Evolutionary conservation across 2,797 vertebrate genomes (phyloP).

Genomic region (Sardinella longiceps): DNA sequence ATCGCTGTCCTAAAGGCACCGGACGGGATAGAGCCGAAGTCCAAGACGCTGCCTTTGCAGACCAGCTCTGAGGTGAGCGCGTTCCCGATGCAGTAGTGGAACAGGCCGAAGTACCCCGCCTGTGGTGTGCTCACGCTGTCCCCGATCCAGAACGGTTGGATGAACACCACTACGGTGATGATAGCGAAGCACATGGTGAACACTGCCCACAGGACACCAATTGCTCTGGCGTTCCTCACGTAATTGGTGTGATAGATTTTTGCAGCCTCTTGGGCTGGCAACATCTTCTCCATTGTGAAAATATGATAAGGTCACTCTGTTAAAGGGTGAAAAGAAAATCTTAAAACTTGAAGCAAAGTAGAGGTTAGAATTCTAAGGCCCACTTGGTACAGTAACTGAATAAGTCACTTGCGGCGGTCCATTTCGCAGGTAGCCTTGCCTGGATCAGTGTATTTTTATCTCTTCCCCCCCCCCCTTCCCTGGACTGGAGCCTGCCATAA

Average conservation of each 20-base stretch:
- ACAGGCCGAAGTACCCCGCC: constrained; percentile 95
- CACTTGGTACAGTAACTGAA: neutral
- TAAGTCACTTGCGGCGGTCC: neutral
- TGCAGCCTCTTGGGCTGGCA: constrained; percentile 92
- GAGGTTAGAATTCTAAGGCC: no score
- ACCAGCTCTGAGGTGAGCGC: constrained; percentile 91
- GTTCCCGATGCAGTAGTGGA: constrained; percentile 96
- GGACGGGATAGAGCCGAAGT: constrained; percentile 91
- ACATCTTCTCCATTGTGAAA: constrained; percentile 77
- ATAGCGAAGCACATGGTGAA: constrained; percentile 94
- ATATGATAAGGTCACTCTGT: neutral
- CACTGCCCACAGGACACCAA: constrained; percentile 93
- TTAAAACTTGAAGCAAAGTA: neutral
- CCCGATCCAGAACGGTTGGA: constrained; percentile 97
- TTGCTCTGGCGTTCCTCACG: constrained; percentile 90
- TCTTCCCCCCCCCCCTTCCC: neutral
- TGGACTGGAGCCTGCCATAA: no score
- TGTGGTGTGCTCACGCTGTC: constrained; percentile 94
- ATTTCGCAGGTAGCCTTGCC: neutral
- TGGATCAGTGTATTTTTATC: neutral
- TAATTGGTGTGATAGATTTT: constrained; percentile 98
- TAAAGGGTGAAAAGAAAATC: neutral
- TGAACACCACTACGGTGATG: constrained; percentile 91
- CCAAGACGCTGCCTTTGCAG: constrained; percentile 89
- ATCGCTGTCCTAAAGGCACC: constrained; percentile 93